Percentiles rank a stretch among this genome's conserved stretches.
These are phyloP conservation scores for Lepeophtheirus nordmannii DNA, from an alignment of 2,888 invertebrate species.

Conservation along the genomic window DNA sequence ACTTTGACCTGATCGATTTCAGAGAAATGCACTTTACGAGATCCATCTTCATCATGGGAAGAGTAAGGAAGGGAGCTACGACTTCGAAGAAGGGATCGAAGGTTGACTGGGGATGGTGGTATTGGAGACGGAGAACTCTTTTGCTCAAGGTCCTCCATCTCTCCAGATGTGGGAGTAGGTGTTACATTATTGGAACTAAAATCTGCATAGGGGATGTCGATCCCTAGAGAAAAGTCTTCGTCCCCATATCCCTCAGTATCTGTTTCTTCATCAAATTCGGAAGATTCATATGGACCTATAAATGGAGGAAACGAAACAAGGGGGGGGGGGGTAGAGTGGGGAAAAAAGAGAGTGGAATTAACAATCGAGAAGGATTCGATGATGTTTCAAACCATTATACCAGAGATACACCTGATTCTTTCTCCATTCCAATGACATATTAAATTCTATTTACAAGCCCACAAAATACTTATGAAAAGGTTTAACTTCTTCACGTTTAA, in stretches of 20 bases:
- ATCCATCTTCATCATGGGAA: neutral
- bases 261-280: neutral
- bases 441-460: no score
- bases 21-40: slow-evolving; percentile 8
- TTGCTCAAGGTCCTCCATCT: neutral
- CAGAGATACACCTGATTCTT: no score
- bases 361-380: neutral
- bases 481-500: no score
- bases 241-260: slow-evolving; percentile 1
- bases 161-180: neutral
- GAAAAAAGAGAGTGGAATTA: neutral
- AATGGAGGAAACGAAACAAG: no score
- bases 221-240: neutral
- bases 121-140: neutral
- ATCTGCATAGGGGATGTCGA: neutral
- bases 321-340: no score
- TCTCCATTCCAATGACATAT: no score
- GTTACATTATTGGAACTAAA: neutral
- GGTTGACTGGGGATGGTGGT: neutral
- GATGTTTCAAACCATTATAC: no score
- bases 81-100: neutral
- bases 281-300: neutral
- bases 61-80: neutral
- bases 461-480: no score
- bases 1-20: neutral